phyloP scores from a whole-genome alignment of 1,140 invertebrate species.

The Nasonia giraulti region DNA sequence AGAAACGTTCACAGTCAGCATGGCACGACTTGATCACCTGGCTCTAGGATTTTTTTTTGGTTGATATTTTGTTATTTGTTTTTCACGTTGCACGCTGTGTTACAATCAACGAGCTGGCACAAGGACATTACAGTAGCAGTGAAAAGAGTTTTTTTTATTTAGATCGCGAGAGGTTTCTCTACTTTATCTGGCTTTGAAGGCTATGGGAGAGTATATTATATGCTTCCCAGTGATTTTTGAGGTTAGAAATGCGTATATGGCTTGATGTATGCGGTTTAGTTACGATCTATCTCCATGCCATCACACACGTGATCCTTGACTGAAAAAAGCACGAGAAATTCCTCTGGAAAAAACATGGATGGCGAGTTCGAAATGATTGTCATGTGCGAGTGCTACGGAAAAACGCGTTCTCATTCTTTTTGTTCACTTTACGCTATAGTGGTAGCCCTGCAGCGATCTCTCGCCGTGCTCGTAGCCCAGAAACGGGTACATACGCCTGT shows the following conservation, averaged over 20 bases:
- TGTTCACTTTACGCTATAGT: too few species aligned
- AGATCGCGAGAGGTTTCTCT: background rate
- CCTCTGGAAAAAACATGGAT: background rate
- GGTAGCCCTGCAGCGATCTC: too few species aligned
- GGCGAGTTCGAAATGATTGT: background rate
- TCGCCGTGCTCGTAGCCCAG: too few species aligned
- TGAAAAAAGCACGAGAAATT: background rate
- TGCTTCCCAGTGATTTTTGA: conserved; percentile 12
- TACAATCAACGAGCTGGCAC: conserved; percentile 21
- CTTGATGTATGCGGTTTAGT: conserved; percentile 7
- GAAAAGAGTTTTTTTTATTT: background rate
- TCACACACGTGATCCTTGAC: conserved; percentile 3
- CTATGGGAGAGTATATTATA: background rate
- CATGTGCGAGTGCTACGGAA: background rate
- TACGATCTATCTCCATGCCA: background rate
- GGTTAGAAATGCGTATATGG: conserved; percentile 12
- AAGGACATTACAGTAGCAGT: conserved; percentile 27
- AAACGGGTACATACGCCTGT: background rate
- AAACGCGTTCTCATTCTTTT: too few species aligned
- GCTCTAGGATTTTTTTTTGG: conserved; percentile 7
- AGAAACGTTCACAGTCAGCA: conserved; percentile 64
- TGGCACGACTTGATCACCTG: conserved; percentile 38
- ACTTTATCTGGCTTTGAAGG: background rate
- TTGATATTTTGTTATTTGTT: background rate
- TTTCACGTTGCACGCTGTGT: conserved; percentile 15